These are phyloP conservation scores for Catharus bicknelli DNA, from an alignment of 2,113 vertebrate species.

Conservation along the genomic window DNA sequence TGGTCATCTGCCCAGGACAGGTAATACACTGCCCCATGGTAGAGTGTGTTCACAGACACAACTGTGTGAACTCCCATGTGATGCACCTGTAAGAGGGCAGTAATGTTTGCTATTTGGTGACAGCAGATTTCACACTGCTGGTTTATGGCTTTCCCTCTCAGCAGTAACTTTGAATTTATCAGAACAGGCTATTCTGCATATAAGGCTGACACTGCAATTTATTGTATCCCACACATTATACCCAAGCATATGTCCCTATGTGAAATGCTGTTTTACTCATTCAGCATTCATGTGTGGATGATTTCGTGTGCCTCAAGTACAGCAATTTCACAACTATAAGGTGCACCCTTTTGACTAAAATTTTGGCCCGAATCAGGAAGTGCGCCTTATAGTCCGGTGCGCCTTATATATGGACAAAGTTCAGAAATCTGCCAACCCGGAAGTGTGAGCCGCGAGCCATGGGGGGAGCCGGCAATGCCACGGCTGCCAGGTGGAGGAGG, in stretches of 20 bases:
- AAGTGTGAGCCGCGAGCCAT: too few relatives aligned
- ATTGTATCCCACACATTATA: constrained; percentile 26
- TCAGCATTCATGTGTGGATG: neutral
- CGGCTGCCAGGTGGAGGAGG: too few relatives aligned
- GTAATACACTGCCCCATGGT: neutral
- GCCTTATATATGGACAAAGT: too few relatives aligned
- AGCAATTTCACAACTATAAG: too few relatives aligned
- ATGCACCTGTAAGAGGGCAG: neutral
- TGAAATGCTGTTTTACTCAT: constrained; percentile 43
- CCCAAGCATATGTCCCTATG: constrained; percentile 19
- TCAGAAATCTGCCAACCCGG: too few relatives aligned
- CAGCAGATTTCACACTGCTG: neutral
- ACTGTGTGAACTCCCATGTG: neutral
- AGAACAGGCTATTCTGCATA: constrained; percentile 12
- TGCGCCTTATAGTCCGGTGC: too few relatives aligned
- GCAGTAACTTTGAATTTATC: constrained; percentile 25
- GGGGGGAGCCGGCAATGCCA: too few relatives aligned
- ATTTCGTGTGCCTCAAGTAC: constrained; percentile 34
- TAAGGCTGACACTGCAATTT: constrained; percentile 24
- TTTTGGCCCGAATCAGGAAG: too few relatives aligned
- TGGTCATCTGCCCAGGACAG: neutral
- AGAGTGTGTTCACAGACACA: neutral
- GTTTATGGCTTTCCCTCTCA: constrained; percentile 15
- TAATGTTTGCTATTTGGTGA: neutral
- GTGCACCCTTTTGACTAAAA: too few relatives aligned